These are phyloP conservation scores for Eriosoma lanigerum DNA, from an alignment of 1,140 invertebrate species.

Conservation along the genomic window DNA sequence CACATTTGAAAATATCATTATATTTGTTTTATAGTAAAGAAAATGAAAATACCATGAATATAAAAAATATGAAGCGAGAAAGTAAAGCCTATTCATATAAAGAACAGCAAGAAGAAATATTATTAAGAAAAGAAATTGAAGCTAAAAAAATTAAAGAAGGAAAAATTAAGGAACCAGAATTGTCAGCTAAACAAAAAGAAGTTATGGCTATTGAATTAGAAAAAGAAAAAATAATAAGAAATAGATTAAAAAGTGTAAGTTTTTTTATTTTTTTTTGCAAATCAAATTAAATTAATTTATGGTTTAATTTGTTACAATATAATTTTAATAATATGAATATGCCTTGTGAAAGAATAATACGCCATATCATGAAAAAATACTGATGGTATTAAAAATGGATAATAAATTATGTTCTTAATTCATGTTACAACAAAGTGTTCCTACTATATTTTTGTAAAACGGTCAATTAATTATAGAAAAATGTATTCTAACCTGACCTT, in stretches of 20 bases:
- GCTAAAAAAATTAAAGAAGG: constrained; percentile 84
- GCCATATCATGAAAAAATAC: too few relatives aligned
- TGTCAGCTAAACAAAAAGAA: constrained; percentile 92
- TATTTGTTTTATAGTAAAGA: constrained; percentile 37
- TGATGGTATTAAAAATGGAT: too few relatives aligned
- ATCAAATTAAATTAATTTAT: too few relatives aligned
- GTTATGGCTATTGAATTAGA: constrained; percentile 81
- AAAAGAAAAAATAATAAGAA: constrained; percentile 79
- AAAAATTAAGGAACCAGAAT: constrained; percentile 72
- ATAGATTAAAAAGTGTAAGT: constrained; percentile 66
- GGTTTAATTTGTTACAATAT: too few relatives aligned
- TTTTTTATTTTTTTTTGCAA: neutral
- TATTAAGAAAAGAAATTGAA: constrained; percentile 87
- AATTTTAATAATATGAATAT: too few relatives aligned
- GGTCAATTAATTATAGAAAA: too few relatives aligned
- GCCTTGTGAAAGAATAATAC: too few relatives aligned
- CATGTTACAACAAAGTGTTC: too few relatives aligned
- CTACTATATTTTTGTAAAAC: too few relatives aligned
- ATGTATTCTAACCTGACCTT: too few relatives aligned
- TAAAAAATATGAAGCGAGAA: constrained; percentile 75
- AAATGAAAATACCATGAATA: constrained; percentile 27
- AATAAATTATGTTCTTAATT: too few relatives aligned
- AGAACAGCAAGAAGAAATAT: constrained; percentile 93
- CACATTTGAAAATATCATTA: neutral
- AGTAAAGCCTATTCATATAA: constrained; percentile 97